Conservation (phyloP, 2,113 vertebrate genomes). For the Phylloscopus trochiloides region DNA sequence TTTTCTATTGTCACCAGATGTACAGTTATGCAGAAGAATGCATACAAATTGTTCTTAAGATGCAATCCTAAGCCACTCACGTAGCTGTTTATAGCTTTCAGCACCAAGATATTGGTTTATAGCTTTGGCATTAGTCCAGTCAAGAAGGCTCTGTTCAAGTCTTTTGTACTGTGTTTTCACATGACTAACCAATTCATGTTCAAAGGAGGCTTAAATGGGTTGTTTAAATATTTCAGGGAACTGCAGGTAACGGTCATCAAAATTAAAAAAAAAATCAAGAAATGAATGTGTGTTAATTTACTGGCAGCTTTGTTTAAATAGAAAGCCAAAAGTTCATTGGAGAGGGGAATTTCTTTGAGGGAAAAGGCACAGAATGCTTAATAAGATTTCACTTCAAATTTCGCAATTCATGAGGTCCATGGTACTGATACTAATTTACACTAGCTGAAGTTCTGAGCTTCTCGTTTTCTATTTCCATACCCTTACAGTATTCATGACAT, state of each 20-base stretch:
- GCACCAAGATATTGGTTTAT: not conserved
- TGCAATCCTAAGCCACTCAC: not conserved
- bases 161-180: not conserved
- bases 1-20: conserved; percentile 18
- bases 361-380: not conserved
- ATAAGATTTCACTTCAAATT: not conserved
- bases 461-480: not conserved
- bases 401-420: not conserved
- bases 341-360: not conserved
- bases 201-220: not conserved
- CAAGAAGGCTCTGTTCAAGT: not conserved
- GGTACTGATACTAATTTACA: not conserved
- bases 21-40: not conserved
- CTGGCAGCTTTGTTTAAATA: not conserved
- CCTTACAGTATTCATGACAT: not conserved
- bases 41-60: conserved; percentile 30
- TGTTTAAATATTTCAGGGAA: not conserved
- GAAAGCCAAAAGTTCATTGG: not conserved
- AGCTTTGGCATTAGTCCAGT: conserved; percentile 2
- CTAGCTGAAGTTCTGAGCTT: not conserved
- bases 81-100: not conserved
- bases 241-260: not conserved
- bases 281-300: not conserved
- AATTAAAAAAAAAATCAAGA: not conserved
- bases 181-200: not conserved